Evolutionary conservation across 2,888 invertebrate genomes (phyloP).

Genomic region (Neoascia interrupta): DNA sequence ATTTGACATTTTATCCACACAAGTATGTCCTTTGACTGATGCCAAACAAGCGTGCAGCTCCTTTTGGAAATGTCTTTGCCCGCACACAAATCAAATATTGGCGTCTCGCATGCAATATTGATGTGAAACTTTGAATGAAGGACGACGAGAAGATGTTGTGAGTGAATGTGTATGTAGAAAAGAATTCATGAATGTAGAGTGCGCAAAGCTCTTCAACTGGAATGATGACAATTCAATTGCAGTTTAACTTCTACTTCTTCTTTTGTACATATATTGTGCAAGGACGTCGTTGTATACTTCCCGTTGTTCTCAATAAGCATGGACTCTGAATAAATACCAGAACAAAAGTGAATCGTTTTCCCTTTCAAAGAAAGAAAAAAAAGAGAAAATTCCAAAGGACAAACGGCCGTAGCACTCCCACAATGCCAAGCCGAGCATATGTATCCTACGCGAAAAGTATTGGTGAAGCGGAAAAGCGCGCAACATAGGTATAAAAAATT

Average conservation of each 20-base stretch:
- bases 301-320: constrained; percentile 23
- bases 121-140: constrained; percentile 37
- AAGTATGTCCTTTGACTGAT: constrained; percentile 54
- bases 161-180: neutral
- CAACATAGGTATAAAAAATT: constrained; percentile 67
- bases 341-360: constrained; percentile 33
- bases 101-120: constrained; percentile 37
- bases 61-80: constrained; percentile 17
- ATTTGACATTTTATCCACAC: constrained; percentile 66
- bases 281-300: constrained; percentile 25
- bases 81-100: constrained; percentile 55
- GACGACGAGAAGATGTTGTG: neutral
- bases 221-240: constrained; percentile 68
- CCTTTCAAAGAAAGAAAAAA: neutral
- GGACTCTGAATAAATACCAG: constrained; percentile 55
- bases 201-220: constrained; percentile 54
- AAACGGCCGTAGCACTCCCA: constrained; percentile 26
- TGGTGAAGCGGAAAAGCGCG: constrained; percentile 50
- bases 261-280: constrained; percentile 3
- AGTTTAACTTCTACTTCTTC: constrained; percentile 53
- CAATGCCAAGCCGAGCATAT: constrained; percentile 3
- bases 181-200: constrained; percentile 9
- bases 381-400: constrained; percentile 34
- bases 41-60: constrained; percentile 57
- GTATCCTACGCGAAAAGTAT: neutral